Conservation (phyloP, 2,888 invertebrate genomes). For the Synanthedon tipuliformis region DNA sequence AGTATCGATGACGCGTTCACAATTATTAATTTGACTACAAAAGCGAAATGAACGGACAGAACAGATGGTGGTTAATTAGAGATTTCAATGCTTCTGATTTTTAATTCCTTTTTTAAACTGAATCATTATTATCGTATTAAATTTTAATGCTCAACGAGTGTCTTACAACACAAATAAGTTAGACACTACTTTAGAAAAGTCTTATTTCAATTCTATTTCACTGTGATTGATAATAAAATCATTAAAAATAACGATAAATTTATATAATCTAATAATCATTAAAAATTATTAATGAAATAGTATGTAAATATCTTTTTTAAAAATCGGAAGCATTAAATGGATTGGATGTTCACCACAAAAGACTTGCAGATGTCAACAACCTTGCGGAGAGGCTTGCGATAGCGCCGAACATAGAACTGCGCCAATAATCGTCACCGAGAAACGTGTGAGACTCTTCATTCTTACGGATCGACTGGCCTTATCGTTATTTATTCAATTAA, state of each 20-base stretch:
- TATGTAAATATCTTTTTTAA: too few species aligned
- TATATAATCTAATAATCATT: too few species aligned
- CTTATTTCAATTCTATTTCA: too few species aligned
- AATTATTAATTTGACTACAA: conserved; percentile 22
- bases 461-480: not conserved
- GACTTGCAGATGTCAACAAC: not conserved
- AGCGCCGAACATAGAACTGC: not conserved
- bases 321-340: too few species aligned
- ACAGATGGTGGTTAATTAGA: not conserved
- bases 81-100: not conserved
- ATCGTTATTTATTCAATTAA: not conserved
- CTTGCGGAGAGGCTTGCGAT: not conserved
- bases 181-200: too few species aligned
- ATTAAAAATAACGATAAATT: too few species aligned
- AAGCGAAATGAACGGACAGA: not conserved
- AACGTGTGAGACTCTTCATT: not conserved
- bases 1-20: conserved; percentile 25
- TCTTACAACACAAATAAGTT: too few species aligned
- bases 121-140: too few species aligned
- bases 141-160: too few species aligned
- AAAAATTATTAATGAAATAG: too few species aligned
- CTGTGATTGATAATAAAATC: too few species aligned
- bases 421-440: not conserved
- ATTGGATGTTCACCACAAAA: too few species aligned
- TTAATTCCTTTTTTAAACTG: not conserved